These are phyloP conservation scores for Agrotis exclamationis DNA, from an alignment of 2,888 invertebrate genomes.

Conservation along the genomic window DNA sequence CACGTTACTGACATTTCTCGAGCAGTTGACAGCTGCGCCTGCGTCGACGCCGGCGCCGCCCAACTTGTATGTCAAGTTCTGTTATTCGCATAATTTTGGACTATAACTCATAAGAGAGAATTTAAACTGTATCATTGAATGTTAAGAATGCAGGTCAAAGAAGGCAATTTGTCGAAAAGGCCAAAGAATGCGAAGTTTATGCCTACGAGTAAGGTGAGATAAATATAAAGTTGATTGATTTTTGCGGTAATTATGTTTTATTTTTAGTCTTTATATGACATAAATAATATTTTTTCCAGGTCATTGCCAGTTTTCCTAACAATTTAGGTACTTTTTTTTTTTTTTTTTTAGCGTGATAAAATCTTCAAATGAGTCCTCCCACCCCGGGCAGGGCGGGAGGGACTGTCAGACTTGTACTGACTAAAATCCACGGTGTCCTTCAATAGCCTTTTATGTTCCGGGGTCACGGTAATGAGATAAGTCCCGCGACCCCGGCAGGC, in stretches of 20 bases:
- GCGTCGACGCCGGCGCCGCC: neutral
- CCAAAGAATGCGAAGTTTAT: constrained; percentile 12
- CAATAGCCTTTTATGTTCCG: too few species aligned
- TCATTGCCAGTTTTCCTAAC: neutral
- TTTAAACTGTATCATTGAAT: constrained; percentile 9
- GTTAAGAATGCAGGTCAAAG: constrained; percentile 46
- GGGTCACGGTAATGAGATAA: too few species aligned
- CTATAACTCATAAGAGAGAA: neutral
- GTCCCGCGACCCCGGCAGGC: too few species aligned
- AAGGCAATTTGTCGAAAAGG: constrained; percentile 42
- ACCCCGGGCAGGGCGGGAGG: too few species aligned
- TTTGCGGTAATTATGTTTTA: neutral
- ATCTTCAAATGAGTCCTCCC: too few species aligned
- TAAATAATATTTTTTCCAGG: neutral
- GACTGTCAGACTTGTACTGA: too few species aligned
- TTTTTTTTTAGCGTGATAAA: too few species aligned
- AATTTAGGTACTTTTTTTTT: too few species aligned
- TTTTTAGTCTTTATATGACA: neutral
- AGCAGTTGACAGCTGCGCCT: neutral
- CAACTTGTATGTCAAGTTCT: constrained; percentile 32
- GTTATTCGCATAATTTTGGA: constrained; percentile 33
- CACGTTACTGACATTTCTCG: constrained; percentile 34
- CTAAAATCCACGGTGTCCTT: too few species aligned
- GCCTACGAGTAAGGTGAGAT: neutral
- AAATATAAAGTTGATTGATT: neutral